Base-by-base conservation (phyloP, 2,797 vertebrate genomes). In the Odontamblyopus rebecca region DNA sequence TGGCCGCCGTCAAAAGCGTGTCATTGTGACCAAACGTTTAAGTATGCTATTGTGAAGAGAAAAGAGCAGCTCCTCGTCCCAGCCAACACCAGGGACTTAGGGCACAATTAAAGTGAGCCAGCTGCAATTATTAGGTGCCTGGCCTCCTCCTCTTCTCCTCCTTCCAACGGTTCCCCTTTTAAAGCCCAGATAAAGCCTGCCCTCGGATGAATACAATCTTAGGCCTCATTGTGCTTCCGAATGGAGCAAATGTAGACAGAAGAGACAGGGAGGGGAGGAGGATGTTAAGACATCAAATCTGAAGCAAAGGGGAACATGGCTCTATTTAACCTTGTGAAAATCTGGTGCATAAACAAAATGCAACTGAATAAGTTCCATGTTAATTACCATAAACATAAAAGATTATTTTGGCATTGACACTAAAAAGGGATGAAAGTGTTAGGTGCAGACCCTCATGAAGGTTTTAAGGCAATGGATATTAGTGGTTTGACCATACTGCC, bases 41-140 rank as follows among this genome's bases (percentile, higher is more conserved):
- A 79, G 79, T 76, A 70, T 72, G 69, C 78, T 73, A 72, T 77
- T 88, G 77, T 84, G 68, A 2, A 6, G 61, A 69, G 72, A 88
- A 87, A 87, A 72, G 73, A 80, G 75, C 50, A 30, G 70, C 68
- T 19, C 19, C 54, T 74, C 75, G 81, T 76, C 75, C 56, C 70
- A 50, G 75, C 69, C 73, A 82, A 83, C 84, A 72, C 87, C 68
- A 38, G 82, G 83, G 88, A 86, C 67, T 77, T 76, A 3, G 56
- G 69, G 73, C 75, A 89, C 81, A 86, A 86, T 90, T 90, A 87
- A 86, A 89, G 87, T 77, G 79, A 84, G 76, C 76, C 78, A 80
- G 85, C 79, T 73, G 82, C 82, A 85, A 83, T 89, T 85, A 88
- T 88, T 84, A 86, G 81, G 82, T 0, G 5, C 77, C 54, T 77